Percentiles rank a stretch among this genome's conserved stretches.
Evolutionary conservation across 2,113 vertebrate genomes (phyloP).

Genomic region (Gambusia affinis): DNA sequence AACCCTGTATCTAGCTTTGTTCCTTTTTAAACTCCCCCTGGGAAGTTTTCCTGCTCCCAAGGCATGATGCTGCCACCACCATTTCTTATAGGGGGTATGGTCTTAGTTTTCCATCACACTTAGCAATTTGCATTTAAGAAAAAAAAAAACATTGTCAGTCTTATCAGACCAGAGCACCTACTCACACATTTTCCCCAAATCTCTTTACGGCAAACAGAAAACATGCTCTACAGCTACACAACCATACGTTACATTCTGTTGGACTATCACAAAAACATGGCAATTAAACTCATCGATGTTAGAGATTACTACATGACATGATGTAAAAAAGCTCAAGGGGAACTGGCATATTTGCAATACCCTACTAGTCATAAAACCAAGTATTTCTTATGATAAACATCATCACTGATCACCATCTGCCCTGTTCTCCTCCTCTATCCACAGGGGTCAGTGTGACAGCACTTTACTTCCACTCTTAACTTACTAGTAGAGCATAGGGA

Average conservation of each 20-base stretch:
- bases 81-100: background rate
- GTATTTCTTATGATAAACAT: constrained; percentile 35
- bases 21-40: background rate
- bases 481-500: constrained; percentile 14
- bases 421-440: constrained; percentile 54
- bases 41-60: background rate
- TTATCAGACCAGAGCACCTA: background rate
- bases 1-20: background rate
- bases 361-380: background rate
- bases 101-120: background rate
- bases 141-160: background rate
- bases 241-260: background rate
- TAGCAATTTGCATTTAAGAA: background rate
- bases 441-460: constrained; percentile 65
- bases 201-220: too few relatives aligned
- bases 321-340: background rate
- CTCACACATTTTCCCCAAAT: background rate
- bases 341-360: background rate
- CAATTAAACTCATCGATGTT: background rate
- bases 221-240: background rate
- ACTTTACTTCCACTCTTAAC: constrained; percentile 38
- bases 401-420: constrained; percentile 51
- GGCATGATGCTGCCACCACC: background rate
- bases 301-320: background rate
- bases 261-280: background rate